Percentiles rank a stretch among this genome's conserved stretches.
These are phyloP conservation scores for Podabrus alpinus DNA, from an alignment of 2,888 invertebrate genomes.

Conservation along the genomic window DNA sequence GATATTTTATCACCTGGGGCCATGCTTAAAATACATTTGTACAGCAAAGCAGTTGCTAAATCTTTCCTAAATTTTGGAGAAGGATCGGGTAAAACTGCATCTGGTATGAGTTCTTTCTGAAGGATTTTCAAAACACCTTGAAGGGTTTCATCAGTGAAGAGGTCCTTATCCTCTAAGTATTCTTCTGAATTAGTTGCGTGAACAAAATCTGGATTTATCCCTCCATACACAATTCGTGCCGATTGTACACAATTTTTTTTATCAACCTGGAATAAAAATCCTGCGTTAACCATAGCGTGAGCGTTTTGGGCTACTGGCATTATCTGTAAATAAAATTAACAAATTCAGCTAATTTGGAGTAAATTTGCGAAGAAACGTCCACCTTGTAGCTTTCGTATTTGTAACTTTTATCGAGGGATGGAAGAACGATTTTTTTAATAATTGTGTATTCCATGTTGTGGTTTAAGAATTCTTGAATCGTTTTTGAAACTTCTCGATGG, in stretches of 20 bases:
- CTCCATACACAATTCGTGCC: slow-evolving; percentile 62
- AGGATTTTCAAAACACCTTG: slow-evolving; percentile 56
- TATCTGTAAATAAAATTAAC: slow-evolving; percentile 59
- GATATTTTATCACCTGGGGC: slow-evolving; percentile 59
- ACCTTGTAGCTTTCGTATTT: slow-evolving; percentile 31
- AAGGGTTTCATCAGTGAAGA: slow-evolving; percentile 50
- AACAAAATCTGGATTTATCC: slow-evolving; percentile 58
- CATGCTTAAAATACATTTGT: slow-evolving; percentile 69
- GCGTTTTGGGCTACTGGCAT: slow-evolving; percentile 73
- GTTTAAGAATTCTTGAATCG: background rate
- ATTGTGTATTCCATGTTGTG: slow-evolving; percentile 38
- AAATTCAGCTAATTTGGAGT: background rate
- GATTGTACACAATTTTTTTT: background rate
- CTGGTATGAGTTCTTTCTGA: slow-evolving; percentile 65
- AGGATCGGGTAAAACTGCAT: slow-evolving; percentile 66
- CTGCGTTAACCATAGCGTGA: slow-evolving; percentile 75
- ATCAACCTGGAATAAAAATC: slow-evolving; percentile 65
- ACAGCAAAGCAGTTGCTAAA: slow-evolving; percentile 74
- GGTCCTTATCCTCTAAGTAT: slow-evolving; percentile 52
- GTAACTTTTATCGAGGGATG: slow-evolving; percentile 52
- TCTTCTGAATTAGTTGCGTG: slow-evolving; percentile 60
- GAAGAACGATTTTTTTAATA: slow-evolving; percentile 57
- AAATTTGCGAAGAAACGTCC: background rate
- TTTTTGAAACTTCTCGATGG: slow-evolving; percentile 31
- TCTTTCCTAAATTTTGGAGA: slow-evolving; percentile 68